Base-by-base conservation (phyloP, 2,888 invertebrate genomes). In the Drosophila barbarae region DNA sequence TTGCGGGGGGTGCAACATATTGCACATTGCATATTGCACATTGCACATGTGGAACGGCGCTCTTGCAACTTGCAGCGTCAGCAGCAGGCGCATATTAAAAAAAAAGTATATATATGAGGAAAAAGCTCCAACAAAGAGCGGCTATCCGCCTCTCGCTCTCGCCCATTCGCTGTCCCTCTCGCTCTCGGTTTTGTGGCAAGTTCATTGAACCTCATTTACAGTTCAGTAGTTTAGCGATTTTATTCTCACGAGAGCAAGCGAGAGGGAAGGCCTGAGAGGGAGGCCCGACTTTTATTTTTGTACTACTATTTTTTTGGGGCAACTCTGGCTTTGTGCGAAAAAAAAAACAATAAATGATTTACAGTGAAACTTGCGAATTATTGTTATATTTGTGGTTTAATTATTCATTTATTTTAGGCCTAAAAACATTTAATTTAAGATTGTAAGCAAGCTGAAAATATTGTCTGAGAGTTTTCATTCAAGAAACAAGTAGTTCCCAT, bases 201-300 rank as follows among this genome's bases (percentile, higher is more conserved):
- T 84, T 84, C 84, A 85, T 51, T 84, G 86, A 84, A 84, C 86
- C 75, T 75, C 41, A 61, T 70, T 85, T 78, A 78, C 86, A 86
- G 85, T 84, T 81, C 85, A 84, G 84, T 84, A 84, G 86, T 81
- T 84, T 86, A 84, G 79, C 77, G 74, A 84, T 84, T 84, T 83
- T 82, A 82, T 65, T 65, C 64, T 68, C 69, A 49, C 76, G 77
- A 71, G 64, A 70, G 47, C 44, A 53, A 13, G 51, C 23, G 70
- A 58, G 50, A 49, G 41, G 21, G 39, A 21, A 15, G 30, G 35
- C 51, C 38, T 34, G 41, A 59, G 44, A 59, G 57, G 67, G 67
- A 44, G 44, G 67, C 56, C 13, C 65, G 65, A 35, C 50, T 52
- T 64, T 57, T 39, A 58, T 56, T 54, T 18, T 46, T 46, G 13